Evolutionary conservation across 2,888 invertebrate species (phyloP).

Genomic region (Vandiemenella viatica): DNA sequence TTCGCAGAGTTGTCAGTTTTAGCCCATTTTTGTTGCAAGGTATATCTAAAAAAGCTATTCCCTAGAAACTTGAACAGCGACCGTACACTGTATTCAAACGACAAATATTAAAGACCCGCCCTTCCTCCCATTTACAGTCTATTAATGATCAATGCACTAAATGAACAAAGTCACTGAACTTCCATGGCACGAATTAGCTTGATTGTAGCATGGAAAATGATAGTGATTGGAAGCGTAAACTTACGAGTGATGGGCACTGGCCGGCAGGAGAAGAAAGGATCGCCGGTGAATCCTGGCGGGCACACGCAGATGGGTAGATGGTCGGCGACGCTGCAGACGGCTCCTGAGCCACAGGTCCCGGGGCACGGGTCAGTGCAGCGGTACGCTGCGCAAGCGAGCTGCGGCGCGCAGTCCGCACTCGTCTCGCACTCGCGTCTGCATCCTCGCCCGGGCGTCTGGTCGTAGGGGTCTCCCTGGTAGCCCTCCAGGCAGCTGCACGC

Average conservation of each 20-base stretch:
- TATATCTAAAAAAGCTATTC: no score
- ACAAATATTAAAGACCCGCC: no score
- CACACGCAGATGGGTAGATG: slow-evolving; percentile 68
- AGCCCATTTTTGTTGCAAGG: no score
- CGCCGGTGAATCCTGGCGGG: slow-evolving; percentile 58
- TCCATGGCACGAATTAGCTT: no score
- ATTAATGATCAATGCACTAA: no score
- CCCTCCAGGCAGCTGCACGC: slow-evolving; percentile 78
- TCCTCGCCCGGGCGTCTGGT: slow-evolving; percentile 27
- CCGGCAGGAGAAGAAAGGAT: slow-evolving; percentile 50
- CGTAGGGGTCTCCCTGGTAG: slow-evolving; percentile 71
- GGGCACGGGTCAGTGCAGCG: slow-evolving; percentile 77
- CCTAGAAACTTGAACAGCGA: no score
- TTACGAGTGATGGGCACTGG: slow-evolving; percentile 10
- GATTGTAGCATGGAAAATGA: no score
- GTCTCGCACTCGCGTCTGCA: slow-evolving; percentile 65
- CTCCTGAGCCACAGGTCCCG: slow-evolving; percentile 65
- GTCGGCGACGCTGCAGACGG: slow-evolving; percentile 61
- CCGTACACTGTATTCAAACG: no score
- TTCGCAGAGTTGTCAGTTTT: no score
- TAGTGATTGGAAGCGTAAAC: no score
- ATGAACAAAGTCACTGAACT: no score
- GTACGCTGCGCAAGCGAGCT: slow-evolving; percentile 60
- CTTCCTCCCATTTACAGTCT: no score
- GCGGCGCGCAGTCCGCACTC: slow-evolving; percentile 57